Evolutionary conservation across 2,113 vertebrate genomes (phyloP), one percentile per base, ranked within the genome.

Genomic region (Labeo rohita): DNA sequence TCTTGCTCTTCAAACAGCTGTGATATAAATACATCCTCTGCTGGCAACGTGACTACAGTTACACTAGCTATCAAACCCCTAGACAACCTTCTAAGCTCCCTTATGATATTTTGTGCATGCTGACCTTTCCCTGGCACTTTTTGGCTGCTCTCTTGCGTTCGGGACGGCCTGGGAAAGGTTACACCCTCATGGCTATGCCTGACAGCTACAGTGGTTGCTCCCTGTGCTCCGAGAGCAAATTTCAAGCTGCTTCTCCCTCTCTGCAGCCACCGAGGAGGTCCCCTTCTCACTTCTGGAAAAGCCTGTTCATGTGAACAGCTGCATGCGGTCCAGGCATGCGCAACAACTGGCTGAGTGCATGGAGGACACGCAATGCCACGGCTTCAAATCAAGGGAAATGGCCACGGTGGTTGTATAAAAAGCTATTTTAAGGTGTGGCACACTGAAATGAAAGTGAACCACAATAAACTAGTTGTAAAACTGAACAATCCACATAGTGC

Each of bases 331-430:
- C 52, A 70, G 21, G 65, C 87, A 90, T 91, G 89, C 49, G 39
- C 86, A 91, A 93, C 91, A 93, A 93, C 91, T 90, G 23, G 56
- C 13, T 15, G 36, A 21, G 73, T 6, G 11, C 89, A 74, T 47
- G 16, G 88, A 90, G 78, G 85, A 82, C 88, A 92, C 81, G 85
- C 87, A 87, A 43, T 84, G 92, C 90, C 90, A 92, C 90, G 15
- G 78, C 6, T 18, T 80, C 36, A 80, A 10, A 80, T 13, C 36
- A 43, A 21, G 3, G 7, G 45, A 7, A 34, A 59, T 4, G 7
- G 73, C 73, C 12, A 49, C 12, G 1, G n/a, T 50, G 23, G 74
- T 78, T 56, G 28, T 21, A 34, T 12, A 7, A 79, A 54, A 11
- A 79, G 36, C 36, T 8, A 21, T 61, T 61, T n/a, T 45, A 61